A percentile compares a stretch with the other conserved stretches of the same genome.
Conservation (phyloP, 2,113 vertebrate species). For the Amia ocellicauda region DNA sequence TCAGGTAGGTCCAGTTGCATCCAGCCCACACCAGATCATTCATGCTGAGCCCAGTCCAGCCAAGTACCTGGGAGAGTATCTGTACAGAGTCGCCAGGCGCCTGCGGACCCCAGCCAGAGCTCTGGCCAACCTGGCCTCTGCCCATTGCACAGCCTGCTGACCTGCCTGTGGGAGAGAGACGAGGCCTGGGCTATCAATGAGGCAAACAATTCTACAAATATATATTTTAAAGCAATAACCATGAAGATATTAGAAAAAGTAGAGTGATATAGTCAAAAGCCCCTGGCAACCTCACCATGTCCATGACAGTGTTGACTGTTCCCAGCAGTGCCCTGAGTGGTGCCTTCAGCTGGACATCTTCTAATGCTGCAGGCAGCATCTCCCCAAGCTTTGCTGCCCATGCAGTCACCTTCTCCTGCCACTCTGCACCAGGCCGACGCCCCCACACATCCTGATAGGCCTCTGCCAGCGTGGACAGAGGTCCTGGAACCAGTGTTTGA, state of each 20-base stretch:
- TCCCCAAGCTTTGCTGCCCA: conserved; percentile 52
- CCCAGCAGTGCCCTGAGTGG: conserved; percentile 49
- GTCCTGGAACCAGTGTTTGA: too few relatives aligned
- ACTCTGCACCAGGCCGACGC: conserved; percentile 61
- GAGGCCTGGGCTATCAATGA: too few relatives aligned
- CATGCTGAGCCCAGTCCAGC: conserved; percentile 44
- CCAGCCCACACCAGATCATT: conserved; percentile 34
- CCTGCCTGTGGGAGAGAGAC: conserved; percentile 51
- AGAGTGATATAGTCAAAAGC: too few relatives aligned
- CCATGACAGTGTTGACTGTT: conserved; percentile 46
- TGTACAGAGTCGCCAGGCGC: conserved; percentile 54
- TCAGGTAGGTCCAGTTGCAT: not conserved
- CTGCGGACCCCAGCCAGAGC: conserved; percentile 56
- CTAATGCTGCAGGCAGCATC: conserved; percentile 56
- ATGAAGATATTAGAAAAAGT: too few relatives aligned
- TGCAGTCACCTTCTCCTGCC: conserved; percentile 56
- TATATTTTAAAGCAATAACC: too few relatives aligned
- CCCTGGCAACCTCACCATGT: conserved; percentile 61
- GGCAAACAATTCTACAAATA: too few relatives aligned
- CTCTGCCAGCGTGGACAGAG: conserved; percentile 71
- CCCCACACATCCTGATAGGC: conserved; percentile 76
- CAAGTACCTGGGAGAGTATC: conserved; percentile 54
- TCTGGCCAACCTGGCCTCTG: conserved; percentile 50
- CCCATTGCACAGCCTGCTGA: conserved; percentile 60
- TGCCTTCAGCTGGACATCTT: conserved; percentile 58